Evolutionary conservation across 2,797 vertebrate species (phyloP).

Genomic region (Tokudaia muenninki): DNA sequence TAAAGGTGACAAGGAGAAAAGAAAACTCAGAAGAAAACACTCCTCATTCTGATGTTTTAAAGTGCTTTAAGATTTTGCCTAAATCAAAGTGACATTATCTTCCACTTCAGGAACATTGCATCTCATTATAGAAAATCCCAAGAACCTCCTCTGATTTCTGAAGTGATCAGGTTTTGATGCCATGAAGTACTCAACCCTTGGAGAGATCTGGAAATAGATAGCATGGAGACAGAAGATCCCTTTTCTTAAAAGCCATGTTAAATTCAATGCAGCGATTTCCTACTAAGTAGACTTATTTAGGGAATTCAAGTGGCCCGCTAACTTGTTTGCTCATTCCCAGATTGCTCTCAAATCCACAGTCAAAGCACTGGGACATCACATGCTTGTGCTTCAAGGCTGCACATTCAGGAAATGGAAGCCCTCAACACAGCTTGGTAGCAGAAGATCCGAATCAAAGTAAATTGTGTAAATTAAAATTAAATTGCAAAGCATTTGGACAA

Average conservation of each 20-base stretch:
- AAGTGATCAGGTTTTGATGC: conserved; percentile 50
- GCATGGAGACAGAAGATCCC: not conserved
- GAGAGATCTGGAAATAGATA: conserved; percentile 54
- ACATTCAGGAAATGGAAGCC: conserved; percentile 69
- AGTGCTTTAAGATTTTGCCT: not conserved
- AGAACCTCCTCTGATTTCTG: conserved; percentile 9
- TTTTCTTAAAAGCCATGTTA: conserved; percentile 50
- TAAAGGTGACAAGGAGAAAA: not conserved
- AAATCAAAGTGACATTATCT: conserved; percentile 45
- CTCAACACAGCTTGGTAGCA: conserved; percentile 76
- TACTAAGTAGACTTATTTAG: conserved; percentile 30
- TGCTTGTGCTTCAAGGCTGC: conserved; percentile 75
- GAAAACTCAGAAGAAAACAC: conserved; percentile 7
- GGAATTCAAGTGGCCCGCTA: conserved; percentile 30
- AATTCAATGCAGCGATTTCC: conserved; percentile 60
- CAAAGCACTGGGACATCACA: conserved; percentile 52
- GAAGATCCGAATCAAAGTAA: conserved; percentile 77
- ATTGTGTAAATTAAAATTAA: conserved; percentile 78
- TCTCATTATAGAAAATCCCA: conserved; percentile 56
- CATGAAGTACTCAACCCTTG: not conserved
- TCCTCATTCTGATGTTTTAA: conserved; percentile 35
- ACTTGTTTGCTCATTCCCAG: conserved; percentile 24
- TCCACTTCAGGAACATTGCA: conserved; percentile 15
- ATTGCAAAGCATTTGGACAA: conserved; percentile 79
- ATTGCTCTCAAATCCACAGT: conserved; percentile 64